These are phyloP conservation scores for Amiota minor DNA, from an alignment of 2,888 invertebrate species.

Conservation along the genomic window DNA sequence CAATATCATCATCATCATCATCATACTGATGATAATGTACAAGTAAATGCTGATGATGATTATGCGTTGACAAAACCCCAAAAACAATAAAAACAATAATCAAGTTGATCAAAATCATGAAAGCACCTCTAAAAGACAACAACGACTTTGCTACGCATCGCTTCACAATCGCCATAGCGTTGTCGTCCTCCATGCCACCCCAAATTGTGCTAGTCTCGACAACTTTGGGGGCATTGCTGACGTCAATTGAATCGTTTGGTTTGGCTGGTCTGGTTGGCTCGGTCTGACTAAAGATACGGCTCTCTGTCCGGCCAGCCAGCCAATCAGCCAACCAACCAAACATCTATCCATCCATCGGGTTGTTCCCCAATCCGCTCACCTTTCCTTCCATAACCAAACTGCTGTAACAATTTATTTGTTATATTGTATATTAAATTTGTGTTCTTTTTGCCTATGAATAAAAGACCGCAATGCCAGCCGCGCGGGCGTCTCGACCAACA, in stretches of 20 bases:
- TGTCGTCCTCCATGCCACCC: constrained; percentile 13
- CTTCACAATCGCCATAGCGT: not conserved
- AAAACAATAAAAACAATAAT: not conserved
- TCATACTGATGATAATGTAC: not conserved
- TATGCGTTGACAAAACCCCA: constrained; percentile 7
- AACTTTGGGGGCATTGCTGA: constrained; percentile 73
- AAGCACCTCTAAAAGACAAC: no score
- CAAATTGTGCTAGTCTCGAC: not conserved
- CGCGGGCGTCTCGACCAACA: constrained; percentile 9
- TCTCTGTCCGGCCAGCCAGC: not conserved
- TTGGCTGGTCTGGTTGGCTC: no score
- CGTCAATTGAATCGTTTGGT: constrained; percentile 60
- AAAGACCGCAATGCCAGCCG: constrained; percentile 19
- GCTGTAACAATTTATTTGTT: no score
- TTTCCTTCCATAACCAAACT: no score
- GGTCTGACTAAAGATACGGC: not conserved
- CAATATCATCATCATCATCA: no score
- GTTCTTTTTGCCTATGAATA: not conserved
- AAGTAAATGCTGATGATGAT: not conserved
- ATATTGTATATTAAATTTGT: not conserved
- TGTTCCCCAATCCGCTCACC: no score
- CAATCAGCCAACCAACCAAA: not conserved
- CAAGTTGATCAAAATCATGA: constrained; percentile 10
- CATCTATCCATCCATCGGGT: not conserved
- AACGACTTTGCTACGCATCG: no score